phyloP scores from a whole-genome alignment of 2,797 vertebrate genomes.

The Notolepis coatsorum region DNA sequence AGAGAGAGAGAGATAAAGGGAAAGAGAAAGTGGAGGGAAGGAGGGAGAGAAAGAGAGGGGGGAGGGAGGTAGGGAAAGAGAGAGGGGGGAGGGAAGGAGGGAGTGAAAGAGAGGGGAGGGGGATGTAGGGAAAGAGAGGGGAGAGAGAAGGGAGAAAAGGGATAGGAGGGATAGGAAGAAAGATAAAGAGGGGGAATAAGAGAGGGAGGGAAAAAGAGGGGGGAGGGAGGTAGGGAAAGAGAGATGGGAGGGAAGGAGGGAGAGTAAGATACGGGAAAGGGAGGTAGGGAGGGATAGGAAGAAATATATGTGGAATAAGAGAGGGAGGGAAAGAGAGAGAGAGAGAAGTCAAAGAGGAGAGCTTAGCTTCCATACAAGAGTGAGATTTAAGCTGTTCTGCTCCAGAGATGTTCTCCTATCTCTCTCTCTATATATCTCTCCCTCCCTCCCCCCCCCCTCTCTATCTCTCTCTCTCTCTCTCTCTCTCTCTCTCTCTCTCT shows the following conservation, averaged over 20 bases:
- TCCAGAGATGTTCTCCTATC: background rate
- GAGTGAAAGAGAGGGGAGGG: background rate
- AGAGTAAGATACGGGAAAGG: too few species aligned
- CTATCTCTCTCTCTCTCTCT: too few species aligned
- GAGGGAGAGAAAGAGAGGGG: background rate
- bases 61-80: background rate
- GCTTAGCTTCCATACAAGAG: conserved; percentile 16
- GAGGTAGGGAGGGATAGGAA: background rate
- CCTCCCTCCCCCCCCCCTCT: too few species aligned
- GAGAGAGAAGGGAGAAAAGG: conserved; percentile 1
- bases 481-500: too few species aligned
- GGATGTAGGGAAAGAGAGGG: background rate
- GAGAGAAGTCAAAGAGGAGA: conserved; percentile 8
- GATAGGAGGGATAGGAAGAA: background rate
- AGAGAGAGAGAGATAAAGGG: background rate
- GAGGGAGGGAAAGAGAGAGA: background rate
- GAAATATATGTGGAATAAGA: background rate
- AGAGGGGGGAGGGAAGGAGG: background rate
- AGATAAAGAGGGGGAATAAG: background rate
- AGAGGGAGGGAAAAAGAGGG: too few species aligned
- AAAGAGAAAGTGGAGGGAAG: background rate
- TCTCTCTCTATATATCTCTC: too few species aligned
- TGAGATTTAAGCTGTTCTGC: conserved; percentile 23
- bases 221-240: background rate
- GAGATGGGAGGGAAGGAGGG: background rate